Percentiles rank a stretch among this genome's conserved stretches.
phyloP scores from a whole-genome alignment of 2,113 vertebrate species.

The Ochotona princeps region DNA sequence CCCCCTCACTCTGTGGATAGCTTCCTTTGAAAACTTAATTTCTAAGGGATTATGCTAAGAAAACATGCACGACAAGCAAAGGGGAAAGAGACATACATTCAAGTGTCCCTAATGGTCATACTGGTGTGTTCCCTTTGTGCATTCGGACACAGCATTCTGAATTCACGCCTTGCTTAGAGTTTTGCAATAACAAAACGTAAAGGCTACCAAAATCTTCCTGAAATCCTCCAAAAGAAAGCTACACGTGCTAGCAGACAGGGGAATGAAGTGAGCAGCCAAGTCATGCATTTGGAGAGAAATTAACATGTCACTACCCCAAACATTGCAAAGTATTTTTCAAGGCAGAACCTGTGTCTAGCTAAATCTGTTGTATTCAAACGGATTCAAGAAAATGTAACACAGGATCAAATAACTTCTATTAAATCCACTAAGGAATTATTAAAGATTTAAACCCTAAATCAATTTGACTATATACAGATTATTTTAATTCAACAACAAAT shows the following conservation, averaged over 20 bases:
- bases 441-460: neutral
- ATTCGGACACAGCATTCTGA: neutral
- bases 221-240: conserved; percentile 52
- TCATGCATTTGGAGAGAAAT: conserved; percentile 23
- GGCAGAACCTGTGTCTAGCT: neutral
- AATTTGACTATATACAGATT: neutral
- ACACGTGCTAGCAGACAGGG: conserved; percentile 4
- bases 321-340: neutral
- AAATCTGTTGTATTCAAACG: conserved; percentile 7
- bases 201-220: conserved; percentile 12
- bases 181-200: conserved; percentile 28
- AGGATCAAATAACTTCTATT: neutral
- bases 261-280: neutral
- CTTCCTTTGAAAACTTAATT: conserved; percentile 52
- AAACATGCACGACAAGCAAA: neutral
- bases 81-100: neutral
- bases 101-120: neutral
- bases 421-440: neutral
- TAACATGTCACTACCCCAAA: conserved; percentile 11
- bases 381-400: neutral
- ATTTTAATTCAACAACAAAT: conserved; percentile 44
- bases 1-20: neutral
- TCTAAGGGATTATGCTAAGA: neutral
- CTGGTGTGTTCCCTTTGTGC: neutral
- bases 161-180: conserved; percentile 40